Evolutionary conservation across 2,888 invertebrate genomes (phyloP).

Genomic region (Aporophyla lueneburgensis): DNA sequence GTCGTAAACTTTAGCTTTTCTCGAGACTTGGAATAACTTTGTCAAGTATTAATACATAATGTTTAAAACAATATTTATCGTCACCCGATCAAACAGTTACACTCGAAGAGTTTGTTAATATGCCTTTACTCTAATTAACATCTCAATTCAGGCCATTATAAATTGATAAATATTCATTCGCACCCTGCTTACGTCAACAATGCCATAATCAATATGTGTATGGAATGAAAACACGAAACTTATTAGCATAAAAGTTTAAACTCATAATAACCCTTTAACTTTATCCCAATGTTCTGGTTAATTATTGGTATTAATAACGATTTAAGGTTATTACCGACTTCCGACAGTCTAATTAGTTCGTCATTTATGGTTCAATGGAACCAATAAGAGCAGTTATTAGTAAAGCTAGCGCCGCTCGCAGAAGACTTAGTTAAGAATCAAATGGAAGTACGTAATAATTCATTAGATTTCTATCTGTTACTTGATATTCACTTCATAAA

Average conservation of each 20-base stretch:
- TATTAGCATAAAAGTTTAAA: constrained; percentile 32
- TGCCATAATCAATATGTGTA: constrained; percentile 75
- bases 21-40: constrained; percentile 1
- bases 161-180: constrained; percentile 78
- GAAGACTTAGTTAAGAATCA: constrained; percentile 46
- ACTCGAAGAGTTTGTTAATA: constrained; percentile 76
- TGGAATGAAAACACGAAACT: constrained; percentile 59
- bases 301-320: constrained; percentile 35
- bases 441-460: constrained; percentile 54
- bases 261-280: constrained; percentile 15
- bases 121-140: constrained; percentile 82
- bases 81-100: background rate
- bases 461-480: constrained; percentile 61
- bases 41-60: background rate
- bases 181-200: constrained; percentile 77
- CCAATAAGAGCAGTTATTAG: constrained; percentile 54
- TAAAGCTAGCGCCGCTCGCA: constrained; percentile 22
- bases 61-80: background rate
- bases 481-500: constrained; percentile 65
- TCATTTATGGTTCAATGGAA: constrained; percentile 42
- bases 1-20: constrained; percentile 30
- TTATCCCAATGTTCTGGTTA: constrained; percentile 30
- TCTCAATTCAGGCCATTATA: constrained; percentile 82
- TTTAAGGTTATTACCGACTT: constrained; percentile 47
- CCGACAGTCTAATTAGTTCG: constrained; percentile 58